Evolutionary conservation across 2,797 vertebrate species (phyloP).

Genomic region (Enoplosus armatus): DNA sequence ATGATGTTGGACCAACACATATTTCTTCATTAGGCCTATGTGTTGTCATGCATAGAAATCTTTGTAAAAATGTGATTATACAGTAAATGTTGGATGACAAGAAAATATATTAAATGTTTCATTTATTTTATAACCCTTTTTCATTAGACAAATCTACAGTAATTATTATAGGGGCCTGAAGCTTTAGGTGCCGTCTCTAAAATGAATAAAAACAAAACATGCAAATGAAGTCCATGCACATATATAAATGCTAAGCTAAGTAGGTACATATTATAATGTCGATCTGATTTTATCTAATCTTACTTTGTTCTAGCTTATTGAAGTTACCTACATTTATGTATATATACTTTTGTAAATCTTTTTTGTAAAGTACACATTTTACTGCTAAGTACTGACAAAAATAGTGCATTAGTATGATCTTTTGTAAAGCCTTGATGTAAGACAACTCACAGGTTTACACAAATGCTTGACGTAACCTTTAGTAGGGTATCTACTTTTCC

Average conservation of each 20-base stretch:
- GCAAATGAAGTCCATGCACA: not conserved
- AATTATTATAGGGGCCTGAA: not conserved
- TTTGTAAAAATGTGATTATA: not conserved
- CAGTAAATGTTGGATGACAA: not conserved
- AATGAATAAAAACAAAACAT: slow-evolving; percentile 3
- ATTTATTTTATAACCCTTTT: not conserved
- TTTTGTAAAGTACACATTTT: not conserved
- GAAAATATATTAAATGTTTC: not conserved
- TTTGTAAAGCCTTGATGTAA: not conserved
- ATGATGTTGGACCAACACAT: not conserved
- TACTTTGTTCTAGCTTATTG: not conserved
- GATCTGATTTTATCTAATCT: not conserved
- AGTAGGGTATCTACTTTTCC: not conserved
- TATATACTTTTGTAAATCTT: not conserved
- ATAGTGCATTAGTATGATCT: not conserved
- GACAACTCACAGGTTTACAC: not conserved
- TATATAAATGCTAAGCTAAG: not conserved
- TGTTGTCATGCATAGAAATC: not conserved
- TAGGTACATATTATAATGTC: not conserved
- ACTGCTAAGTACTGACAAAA: not conserved
- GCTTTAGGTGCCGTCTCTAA: not conserved
- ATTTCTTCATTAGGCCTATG: slow-evolving; percentile 4
- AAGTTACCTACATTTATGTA: not conserved
- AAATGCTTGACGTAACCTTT: not conserved
- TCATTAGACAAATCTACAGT: not conserved